Conservation (phyloP, 2,888 invertebrate genomes). For the Molorchus minor region DNA sequence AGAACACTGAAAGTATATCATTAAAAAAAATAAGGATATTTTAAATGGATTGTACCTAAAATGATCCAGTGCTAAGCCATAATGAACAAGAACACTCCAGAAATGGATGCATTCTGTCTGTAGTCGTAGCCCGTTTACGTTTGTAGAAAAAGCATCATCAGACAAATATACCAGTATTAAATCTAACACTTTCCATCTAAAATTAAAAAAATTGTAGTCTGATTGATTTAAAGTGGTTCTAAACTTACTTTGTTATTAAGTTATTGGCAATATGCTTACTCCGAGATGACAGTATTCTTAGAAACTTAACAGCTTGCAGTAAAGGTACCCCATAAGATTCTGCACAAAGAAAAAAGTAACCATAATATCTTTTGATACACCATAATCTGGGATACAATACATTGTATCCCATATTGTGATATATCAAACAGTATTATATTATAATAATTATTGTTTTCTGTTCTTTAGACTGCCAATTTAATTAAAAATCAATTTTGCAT, state of each 20-base stretch:
- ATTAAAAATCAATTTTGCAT: no score
- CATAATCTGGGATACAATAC: no score
- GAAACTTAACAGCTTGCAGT: conserved; percentile 75
- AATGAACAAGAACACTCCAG: conserved; percentile 67
- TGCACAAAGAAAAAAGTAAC: no score
- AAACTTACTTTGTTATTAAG: conserved; percentile 64
- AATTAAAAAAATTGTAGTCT: conserved; percentile 29
- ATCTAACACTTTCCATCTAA: conserved; percentile 65
- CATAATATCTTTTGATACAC: no score
- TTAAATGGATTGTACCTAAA: conserved; percentile 61
- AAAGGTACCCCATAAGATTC: conserved; percentile 74
- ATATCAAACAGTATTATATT: no score
- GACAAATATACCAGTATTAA: conserved; percentile 68
- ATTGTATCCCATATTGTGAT: no score
- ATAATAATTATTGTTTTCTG: no score
- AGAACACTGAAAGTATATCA: no score
- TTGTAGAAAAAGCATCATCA: conserved; percentile 64
- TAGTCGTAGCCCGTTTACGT: conserved; percentile 66
- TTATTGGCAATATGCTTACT: conserved; percentile 65
- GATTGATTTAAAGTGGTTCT: neutral
- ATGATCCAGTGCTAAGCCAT: conserved; percentile 64
- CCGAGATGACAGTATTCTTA: conserved; percentile 75
- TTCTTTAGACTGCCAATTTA: no score
- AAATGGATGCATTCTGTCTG: conserved; percentile 73
- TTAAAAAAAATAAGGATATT: no score